Evolutionary conservation across 2,113 vertebrate genomes (phyloP).

Genomic region (Scomber scombrus): DNA sequence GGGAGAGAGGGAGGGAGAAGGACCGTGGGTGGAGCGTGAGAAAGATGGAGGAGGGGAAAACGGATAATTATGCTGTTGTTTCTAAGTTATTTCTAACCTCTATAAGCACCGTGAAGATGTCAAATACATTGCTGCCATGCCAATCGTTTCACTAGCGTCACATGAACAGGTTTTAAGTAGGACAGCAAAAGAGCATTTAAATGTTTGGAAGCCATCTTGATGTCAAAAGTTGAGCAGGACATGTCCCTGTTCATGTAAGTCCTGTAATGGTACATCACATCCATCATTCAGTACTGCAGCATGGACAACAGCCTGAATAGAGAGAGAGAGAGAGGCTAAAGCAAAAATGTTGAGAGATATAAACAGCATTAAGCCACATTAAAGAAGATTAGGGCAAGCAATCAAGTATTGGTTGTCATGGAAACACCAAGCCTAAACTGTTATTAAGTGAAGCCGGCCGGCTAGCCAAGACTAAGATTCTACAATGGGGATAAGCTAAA

Average conservation of each 20-base stretch:
- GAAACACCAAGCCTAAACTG: constrained; percentile 77
- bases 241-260: constrained; percentile 22
- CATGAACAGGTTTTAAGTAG: background rate
- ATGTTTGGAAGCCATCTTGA: constrained; percentile 26
- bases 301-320: constrained; percentile 14
- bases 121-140: background rate
- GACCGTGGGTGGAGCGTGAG: constrained; percentile 13
- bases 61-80: background rate
- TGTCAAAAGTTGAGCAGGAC: constrained; percentile 36
- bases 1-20: background rate
- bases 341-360: constrained; percentile 62
- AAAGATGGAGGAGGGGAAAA: constrained; percentile 1
- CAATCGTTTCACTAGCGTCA: background rate
- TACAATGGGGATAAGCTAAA: constrained; percentile 77
- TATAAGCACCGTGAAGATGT: background rate
- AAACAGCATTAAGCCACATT: constrained; percentile 84
- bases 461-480: constrained; percentile 74
- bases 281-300: constrained; percentile 14
- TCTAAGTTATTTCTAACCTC: constrained; percentile 3
- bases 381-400: constrained; percentile 85
- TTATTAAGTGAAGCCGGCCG: constrained; percentile 79
- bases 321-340: constrained; percentile 24
- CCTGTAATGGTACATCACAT: constrained; percentile 14
- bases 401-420: constrained; percentile 82
- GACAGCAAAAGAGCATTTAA: constrained; percentile 18